These are phyloP conservation scores for Silurus asotus DNA, from an alignment of 2,113 vertebrate genomes.

Conservation along the genomic window DNA sequence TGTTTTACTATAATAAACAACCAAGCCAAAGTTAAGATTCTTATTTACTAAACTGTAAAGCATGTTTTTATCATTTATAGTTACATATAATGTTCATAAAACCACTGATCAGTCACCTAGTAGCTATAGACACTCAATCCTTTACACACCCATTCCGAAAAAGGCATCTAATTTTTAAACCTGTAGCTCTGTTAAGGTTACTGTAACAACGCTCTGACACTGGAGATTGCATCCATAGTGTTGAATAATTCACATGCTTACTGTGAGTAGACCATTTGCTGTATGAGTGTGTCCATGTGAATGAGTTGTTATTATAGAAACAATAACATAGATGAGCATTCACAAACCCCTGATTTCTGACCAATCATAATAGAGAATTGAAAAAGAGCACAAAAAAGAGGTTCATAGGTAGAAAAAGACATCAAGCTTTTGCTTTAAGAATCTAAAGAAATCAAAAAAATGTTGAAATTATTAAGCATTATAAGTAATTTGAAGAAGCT, in stretches of 20 bases:
- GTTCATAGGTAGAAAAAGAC: not conserved
- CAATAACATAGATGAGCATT: not conserved
- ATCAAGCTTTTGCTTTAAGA: not conserved
- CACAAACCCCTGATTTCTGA: not conserved
- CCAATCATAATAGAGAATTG: not conserved
- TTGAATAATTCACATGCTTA: not conserved
- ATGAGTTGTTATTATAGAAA: not conserved
- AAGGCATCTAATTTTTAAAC: too few relatives aligned
- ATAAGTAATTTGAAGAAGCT: not conserved
- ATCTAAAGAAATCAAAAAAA: not conserved
- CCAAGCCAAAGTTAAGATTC: not conserved
- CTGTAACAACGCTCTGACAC: not conserved
- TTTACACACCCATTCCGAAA: too few relatives aligned
- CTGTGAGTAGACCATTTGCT: not conserved
- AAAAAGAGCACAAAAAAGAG: not conserved
- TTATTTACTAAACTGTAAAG: not conserved
- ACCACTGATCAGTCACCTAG: not conserved
- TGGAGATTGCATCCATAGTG: not conserved
- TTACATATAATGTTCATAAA: not conserved
- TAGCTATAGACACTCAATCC: not conserved
- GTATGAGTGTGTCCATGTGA: not conserved
- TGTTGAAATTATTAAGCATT: not conserved
- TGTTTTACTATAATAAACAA: not conserved
- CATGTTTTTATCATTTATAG: not conserved
- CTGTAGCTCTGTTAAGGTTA: too few relatives aligned